Evolutionary conservation across 2,113 vertebrate species (phyloP).

Genomic region (Oenanthe oenanthe): DNA sequence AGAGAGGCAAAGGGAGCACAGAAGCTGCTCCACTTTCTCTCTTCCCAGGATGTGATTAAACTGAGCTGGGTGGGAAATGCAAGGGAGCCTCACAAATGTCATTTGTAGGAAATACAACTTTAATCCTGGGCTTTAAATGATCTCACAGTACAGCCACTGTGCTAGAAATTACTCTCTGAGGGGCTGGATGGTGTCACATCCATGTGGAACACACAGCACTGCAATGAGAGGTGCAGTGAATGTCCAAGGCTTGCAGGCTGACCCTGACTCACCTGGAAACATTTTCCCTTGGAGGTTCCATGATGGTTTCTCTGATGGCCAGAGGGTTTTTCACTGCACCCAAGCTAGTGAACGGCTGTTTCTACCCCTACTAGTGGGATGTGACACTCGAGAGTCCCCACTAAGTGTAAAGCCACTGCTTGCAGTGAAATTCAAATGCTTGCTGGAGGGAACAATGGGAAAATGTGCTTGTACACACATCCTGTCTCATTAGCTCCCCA

Average conservation of each 20-base stretch:
- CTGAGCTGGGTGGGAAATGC: background rate
- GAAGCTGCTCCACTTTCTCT: background rate
- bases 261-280: accelerated
- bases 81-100: background rate
- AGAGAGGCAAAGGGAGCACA: accelerated
- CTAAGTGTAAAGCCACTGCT: background rate
- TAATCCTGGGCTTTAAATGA: background rate
- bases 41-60: background rate
- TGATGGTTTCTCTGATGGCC: background rate
- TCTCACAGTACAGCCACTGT: background rate
- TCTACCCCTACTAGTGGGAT: background rate
- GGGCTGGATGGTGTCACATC: background rate
- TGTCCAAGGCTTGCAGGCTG: background rate
- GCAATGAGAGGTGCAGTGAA: background rate
- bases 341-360: accelerated
- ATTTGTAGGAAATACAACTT: background rate
- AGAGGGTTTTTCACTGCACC: background rate
- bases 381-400: background rate
- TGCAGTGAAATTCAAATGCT: background rate
- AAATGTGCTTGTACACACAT: background rate
- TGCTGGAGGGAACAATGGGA: background rate
- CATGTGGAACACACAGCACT: background rate
- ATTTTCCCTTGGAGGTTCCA: background rate
- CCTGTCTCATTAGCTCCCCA: background rate
- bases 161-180: background rate